Percentiles rank a stretch among this genome's conserved stretches.
phyloP scores from a whole-genome alignment of 2,888 invertebrate genomes.

The Hyalella azteca region DNA sequence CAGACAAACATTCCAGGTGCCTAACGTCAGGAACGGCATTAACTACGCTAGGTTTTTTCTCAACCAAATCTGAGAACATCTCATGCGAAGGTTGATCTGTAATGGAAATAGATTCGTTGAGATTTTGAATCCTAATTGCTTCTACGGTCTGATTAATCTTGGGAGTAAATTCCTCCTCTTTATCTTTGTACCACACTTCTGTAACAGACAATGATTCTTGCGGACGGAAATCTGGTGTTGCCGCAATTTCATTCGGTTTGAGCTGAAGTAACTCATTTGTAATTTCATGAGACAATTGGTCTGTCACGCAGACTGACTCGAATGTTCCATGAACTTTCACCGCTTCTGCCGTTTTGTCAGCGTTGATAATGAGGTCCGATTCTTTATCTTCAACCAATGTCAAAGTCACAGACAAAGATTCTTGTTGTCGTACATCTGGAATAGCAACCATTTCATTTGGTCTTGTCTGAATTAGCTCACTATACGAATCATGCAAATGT shows the following conservation, averaged over 20 bases:
- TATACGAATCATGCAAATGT: not conserved
- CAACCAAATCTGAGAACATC: slow-evolving; percentile 41
- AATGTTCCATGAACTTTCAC: slow-evolving; percentile 9
- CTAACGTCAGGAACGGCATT: slow-evolving; percentile 41
- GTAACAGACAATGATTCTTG: slow-evolving; percentile 65
- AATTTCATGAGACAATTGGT: slow-evolving; percentile 12
- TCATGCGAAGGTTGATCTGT: slow-evolving; percentile 20
- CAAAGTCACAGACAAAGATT: not conserved
- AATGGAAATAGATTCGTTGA: slow-evolving; percentile 18
- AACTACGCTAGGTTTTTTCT: slow-evolving; percentile 53
- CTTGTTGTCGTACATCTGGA: not conserved
- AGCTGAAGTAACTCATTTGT: slow-evolving; percentile 44
- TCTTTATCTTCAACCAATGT: not conserved
- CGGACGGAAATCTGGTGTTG: slow-evolving; percentile 1
- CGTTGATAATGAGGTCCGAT: not conserved
- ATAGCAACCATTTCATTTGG: not conserved
- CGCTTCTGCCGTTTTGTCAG: slow-evolving; percentile 36
- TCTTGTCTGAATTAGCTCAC: not conserved
- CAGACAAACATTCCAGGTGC: slow-evolving; percentile 43
- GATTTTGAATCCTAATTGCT: slow-evolving; percentile 16
- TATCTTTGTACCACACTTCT: slow-evolving; percentile 63
- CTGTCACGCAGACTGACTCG: slow-evolving; percentile 16
- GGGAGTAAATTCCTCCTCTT: not conserved
- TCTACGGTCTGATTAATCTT: slow-evolving; percentile 24
- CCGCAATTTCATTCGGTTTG: slow-evolving; percentile 49